phyloP scores from a whole-genome alignment of 2,888 invertebrate genomes.

The Agriopis aurantiaria region DNA sequence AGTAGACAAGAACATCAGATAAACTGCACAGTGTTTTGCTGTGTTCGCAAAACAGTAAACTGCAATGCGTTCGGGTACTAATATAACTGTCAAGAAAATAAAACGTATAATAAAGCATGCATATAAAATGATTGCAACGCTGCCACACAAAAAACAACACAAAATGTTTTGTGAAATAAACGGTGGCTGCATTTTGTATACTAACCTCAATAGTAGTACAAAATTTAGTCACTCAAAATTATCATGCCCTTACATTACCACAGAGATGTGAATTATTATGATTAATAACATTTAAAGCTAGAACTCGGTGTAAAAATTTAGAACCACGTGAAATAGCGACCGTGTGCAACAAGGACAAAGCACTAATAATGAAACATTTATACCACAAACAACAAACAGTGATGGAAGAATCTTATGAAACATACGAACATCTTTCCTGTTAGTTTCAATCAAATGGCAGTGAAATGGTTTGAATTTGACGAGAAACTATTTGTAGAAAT shows the following conservation, averaged over 20 bases:
- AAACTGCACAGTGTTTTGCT: neutral
- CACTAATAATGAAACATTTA: slow-evolving; percentile 20
- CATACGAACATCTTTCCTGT: neutral
- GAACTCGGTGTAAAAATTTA: slow-evolving; percentile 3
- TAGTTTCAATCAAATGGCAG: neutral
- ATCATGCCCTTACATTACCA: slow-evolving; percentile 6
- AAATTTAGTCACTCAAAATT: slow-evolving; percentile 8
- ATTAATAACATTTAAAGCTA: slow-evolving; percentile 8
- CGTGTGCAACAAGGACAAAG: slow-evolving; percentile 15
- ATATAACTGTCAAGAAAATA: neutral
- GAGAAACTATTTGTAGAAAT: neutral
- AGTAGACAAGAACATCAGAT: neutral
- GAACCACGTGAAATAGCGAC: slow-evolving; percentile 7
- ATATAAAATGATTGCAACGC: slow-evolving; percentile 24
- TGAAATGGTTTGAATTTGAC: slow-evolving; percentile 6
- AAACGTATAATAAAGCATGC: slow-evolving; percentile 9
- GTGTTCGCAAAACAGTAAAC: too few relatives aligned
- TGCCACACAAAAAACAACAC: slow-evolving; percentile 20
- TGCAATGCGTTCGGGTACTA: too few relatives aligned
- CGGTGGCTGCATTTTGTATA: slow-evolving; percentile 9
- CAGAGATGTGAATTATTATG: neutral
- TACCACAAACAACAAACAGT: slow-evolving; percentile 19
- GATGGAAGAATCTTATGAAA: neutral
- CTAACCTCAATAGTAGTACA: slow-evolving; percentile 5
- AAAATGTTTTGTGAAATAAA: slow-evolving; percentile 2